Evolutionary conservation across 2,113 vertebrate species (phyloP).

Genomic region (Phasianus colchicus): DNA sequence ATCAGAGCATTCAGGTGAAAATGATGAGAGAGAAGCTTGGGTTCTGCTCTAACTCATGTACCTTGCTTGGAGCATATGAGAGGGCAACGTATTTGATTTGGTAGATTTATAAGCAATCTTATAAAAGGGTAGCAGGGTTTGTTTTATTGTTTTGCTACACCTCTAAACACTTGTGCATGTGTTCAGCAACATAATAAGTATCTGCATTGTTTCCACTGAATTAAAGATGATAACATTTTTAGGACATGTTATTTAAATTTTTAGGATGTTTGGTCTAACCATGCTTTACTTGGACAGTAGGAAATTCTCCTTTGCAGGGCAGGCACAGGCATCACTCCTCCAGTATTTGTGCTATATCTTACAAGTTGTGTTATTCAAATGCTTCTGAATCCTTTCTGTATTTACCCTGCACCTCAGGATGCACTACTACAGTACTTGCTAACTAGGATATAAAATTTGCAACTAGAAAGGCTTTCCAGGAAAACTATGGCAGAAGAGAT

Average conservation of each 20-base stretch:
- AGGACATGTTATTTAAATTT: background rate
- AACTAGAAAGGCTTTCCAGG: background rate
- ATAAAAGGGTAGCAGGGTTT: background rate
- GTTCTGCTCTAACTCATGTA: background rate
- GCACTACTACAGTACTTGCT: background rate
- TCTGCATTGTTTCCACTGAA: background rate
- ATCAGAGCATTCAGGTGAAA: constrained; percentile 93
- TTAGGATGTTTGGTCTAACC: background rate
- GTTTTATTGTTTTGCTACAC: background rate
- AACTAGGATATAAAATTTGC: background rate
- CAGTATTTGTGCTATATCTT: background rate
- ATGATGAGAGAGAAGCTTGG: background rate
- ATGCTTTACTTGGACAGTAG: background rate
- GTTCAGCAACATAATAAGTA: background rate
- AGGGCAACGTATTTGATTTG: background rate
- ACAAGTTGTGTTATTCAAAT: background rate
- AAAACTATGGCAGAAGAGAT: background rate
- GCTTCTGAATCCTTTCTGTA: background rate
- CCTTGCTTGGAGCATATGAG: background rate
- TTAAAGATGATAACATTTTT: background rate
- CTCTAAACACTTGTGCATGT: background rate
- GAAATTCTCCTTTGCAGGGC: background rate
- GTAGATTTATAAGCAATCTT: background rate
- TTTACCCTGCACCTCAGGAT: background rate
- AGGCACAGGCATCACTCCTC: background rate